These are phyloP conservation scores for Gambusia yucatana DNA, from an alignment of 2,797 vertebrate genomes.

Conservation along the genomic window DNA sequence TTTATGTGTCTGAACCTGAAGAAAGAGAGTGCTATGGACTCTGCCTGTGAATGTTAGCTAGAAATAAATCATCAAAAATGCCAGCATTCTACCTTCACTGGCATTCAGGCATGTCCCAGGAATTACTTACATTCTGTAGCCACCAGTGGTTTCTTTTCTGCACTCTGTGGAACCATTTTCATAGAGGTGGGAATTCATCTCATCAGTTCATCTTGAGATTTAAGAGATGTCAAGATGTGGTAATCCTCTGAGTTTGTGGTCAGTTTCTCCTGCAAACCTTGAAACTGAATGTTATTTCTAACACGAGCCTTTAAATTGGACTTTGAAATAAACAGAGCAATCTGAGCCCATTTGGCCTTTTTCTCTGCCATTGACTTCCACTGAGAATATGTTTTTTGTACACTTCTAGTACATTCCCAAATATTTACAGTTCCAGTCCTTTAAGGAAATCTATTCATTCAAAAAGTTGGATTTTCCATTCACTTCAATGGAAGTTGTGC, in stretches of 20 bases:
- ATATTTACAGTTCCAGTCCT: background rate
- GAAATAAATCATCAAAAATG: conserved; percentile 1
- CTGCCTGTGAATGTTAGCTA: background rate
- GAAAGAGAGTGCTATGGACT: background rate
- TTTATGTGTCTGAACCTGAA: background rate
- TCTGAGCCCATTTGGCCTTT: background rate
- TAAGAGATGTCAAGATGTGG: background rate
- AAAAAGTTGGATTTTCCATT: background rate
- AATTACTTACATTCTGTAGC: background rate
- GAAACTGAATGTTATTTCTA: background rate
- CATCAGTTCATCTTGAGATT: background rate
- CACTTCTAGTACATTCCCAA: background rate
- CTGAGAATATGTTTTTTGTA: background rate
- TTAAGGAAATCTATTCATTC: background rate
- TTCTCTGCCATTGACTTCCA: background rate
- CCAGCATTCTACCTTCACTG: background rate
- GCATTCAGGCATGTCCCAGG: background rate
- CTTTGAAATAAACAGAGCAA: background rate
- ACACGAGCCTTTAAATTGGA: background rate
- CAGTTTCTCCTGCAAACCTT: background rate
- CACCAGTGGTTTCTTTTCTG: background rate
- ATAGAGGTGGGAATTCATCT: background rate
- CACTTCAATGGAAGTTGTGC: background rate
- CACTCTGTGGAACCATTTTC: background rate
- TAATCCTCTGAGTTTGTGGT: background rate